phyloP scores from a whole-genome alignment of 1,140 invertebrate species.

The Antheraea pernyi region DNA sequence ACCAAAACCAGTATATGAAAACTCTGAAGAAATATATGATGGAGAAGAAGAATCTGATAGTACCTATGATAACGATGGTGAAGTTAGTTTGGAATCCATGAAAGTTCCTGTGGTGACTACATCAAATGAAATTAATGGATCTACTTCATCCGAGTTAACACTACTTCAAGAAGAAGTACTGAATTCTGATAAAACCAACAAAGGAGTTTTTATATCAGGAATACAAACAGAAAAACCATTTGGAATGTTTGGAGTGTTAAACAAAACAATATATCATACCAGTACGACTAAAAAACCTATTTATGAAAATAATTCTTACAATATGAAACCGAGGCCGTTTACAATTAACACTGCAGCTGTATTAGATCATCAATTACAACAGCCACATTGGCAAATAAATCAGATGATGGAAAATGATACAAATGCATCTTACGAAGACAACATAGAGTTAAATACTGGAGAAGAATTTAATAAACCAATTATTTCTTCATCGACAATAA shows the following conservation, averaged over 20 bases:
- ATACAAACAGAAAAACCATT: slow-evolving; percentile 78
- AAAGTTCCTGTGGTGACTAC: slow-evolving; percentile 66
- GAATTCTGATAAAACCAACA: slow-evolving; percentile 21
- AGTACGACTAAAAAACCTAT: slow-evolving; percentile 62
- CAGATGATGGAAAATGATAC: slow-evolving; percentile 65
- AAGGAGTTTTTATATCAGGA: slow-evolving; percentile 52
- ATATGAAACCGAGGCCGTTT: slow-evolving; percentile 71
- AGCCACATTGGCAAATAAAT: slow-evolving; percentile 75
- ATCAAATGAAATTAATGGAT: slow-evolving; percentile 37
- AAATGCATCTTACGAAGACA: slow-evolving; percentile 68
- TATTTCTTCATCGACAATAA: slow-evolving; percentile 3
- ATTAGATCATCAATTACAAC: slow-evolving; percentile 67
- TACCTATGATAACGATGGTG: slow-evolving; percentile 52
- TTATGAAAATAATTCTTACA: slow-evolving; percentile 38
- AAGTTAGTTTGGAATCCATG: slow-evolving; percentile 73
- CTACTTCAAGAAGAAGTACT: slow-evolving; percentile 41
- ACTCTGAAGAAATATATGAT: slow-evolving; percentile 70
- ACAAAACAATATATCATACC: slow-evolving; percentile 46
- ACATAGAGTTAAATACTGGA: slow-evolving; percentile 66
- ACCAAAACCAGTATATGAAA: slow-evolving; percentile 63
- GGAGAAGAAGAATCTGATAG: slow-evolving; percentile 55
- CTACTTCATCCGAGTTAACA: slow-evolving; percentile 38
- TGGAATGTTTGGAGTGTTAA: slow-evolving; percentile 41
- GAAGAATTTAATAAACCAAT: slow-evolving; percentile 52
- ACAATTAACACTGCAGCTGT: slow-evolving; percentile 52